Conservation (phyloP, 2,113 vertebrate species). For the Gracilinanus agilis region DNA sequence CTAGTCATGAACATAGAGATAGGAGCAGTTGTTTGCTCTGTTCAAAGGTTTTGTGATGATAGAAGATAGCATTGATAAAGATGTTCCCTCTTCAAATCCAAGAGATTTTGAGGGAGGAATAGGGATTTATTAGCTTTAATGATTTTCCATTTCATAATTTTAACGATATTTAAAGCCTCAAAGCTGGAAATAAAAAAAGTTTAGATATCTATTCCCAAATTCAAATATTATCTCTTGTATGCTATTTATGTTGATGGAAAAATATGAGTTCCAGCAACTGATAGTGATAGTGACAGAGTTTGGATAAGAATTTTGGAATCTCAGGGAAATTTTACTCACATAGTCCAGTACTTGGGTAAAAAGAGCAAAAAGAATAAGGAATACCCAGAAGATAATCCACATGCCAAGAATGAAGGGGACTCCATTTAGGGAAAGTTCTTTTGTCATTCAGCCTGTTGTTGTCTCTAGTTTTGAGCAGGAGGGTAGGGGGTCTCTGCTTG, state of each 20-base stretch:
- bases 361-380: background rate
- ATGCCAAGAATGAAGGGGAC: background rate
- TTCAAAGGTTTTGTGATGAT: background rate
- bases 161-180: background rate
- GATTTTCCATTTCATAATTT: background rate
- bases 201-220: too few species aligned
- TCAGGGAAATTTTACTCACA: background rate
- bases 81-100: background rate
- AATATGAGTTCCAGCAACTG: too few species aligned
- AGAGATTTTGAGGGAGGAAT: background rate
- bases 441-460: background rate
- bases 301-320: background rate
- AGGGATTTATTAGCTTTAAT: background rate
- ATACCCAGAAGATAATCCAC: background rate
- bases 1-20: background rate
- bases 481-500: background rate
- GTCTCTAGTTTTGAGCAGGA: background rate
- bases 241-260: too few species aligned
- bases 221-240: too few species aligned
- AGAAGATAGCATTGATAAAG: background rate
- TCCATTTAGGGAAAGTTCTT: background rate
- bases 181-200: too few species aligned
- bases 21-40: background rate
- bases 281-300: background rate
- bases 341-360: background rate